Evolutionary conservation across 2,797 vertebrate species (phyloP).

Genomic region (Chaetodon trifasciatus): DNA sequence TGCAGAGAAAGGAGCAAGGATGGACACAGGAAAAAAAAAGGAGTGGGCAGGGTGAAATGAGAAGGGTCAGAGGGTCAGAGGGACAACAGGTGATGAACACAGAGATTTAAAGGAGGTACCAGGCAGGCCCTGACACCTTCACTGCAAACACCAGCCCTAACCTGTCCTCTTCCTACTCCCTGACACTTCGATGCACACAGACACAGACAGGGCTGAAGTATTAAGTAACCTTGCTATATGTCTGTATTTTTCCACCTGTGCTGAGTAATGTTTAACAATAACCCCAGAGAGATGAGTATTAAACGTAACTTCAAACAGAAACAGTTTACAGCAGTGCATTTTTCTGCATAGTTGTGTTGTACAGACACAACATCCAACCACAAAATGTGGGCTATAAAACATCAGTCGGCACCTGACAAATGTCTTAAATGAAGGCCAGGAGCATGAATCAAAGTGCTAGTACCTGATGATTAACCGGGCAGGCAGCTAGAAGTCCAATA

Average conservation of each 20-base stretch:
- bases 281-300: conserved; percentile 22
- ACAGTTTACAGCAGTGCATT: conserved; percentile 69
- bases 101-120: conserved; percentile 61
- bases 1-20: conserved; percentile 29
- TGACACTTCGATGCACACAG: conserved; percentile 23
- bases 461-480: conserved; percentile 80
- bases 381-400: conserved; percentile 84
- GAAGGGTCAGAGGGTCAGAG: conserved; percentile 63
- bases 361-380: conserved; percentile 74
- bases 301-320: conserved; percentile 68
- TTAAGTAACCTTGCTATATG: conserved; percentile 7
- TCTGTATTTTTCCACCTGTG: conserved; percentile 51
- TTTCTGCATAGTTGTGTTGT: conserved; percentile 77
- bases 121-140: conserved; percentile 70
- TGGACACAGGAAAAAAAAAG: conserved; percentile 19
- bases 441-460: conserved; percentile 77
- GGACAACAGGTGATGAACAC: conserved; percentile 71
- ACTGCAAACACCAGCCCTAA: conserved; percentile 46
- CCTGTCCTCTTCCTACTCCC: conserved; percentile 42
- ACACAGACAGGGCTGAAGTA: conserved; percentile 30
- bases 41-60: conserved; percentile 39
- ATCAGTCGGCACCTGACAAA: conserved; percentile 73
- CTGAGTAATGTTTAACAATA: conserved; percentile 38
- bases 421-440: conserved; percentile 78
- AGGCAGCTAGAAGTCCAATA: conserved; percentile 62